Conservation (phyloP, 2,888 invertebrate species). For the Protonemura montana region DNA sequence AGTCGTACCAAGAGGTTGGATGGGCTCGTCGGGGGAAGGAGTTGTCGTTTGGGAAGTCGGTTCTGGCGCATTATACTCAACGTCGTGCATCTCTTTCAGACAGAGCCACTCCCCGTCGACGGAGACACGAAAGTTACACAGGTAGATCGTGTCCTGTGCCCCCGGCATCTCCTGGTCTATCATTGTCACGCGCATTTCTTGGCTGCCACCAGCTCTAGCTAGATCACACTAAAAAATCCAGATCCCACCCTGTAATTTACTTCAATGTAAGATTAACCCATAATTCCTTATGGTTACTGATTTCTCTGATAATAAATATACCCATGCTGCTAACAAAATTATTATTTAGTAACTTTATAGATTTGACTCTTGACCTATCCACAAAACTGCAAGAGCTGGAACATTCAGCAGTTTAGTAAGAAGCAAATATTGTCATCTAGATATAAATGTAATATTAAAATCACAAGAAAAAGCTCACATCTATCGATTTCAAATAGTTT, state of each 20-base stretch:
- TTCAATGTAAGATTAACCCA: no score
- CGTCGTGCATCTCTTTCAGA: conserved; percentile 90
- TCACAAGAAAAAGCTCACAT: neutral
- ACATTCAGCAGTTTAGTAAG: no score
- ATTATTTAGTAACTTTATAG: no score
- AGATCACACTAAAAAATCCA: no score
- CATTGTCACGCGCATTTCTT: conserved; percentile 44
- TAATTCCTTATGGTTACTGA: no score
- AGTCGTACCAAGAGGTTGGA: conserved; percentile 55
- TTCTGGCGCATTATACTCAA: conserved; percentile 79
- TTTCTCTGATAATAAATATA: no score
- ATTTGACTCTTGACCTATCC: conserved; percentile 25
- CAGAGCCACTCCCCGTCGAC: conserved; percentile 98
- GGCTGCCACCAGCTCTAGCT: neutral
- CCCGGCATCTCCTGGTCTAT: conserved; percentile 74
- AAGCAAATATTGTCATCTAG: no score
- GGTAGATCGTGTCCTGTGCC: conserved; percentile 94
- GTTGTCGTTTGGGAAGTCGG: conserved; percentile 69
- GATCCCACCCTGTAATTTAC: no score
- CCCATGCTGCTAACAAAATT: no score
- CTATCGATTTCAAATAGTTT: neutral
- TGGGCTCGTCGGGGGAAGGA: conserved; percentile 69
- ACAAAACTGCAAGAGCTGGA: no score
- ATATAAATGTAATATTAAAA: neutral
- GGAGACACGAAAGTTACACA: conserved; percentile 96